These are phyloP conservation scores for Chelonus formosanus DNA, from an alignment of 2,888 invertebrate genomes.

Conservation along the genomic window DNA sequence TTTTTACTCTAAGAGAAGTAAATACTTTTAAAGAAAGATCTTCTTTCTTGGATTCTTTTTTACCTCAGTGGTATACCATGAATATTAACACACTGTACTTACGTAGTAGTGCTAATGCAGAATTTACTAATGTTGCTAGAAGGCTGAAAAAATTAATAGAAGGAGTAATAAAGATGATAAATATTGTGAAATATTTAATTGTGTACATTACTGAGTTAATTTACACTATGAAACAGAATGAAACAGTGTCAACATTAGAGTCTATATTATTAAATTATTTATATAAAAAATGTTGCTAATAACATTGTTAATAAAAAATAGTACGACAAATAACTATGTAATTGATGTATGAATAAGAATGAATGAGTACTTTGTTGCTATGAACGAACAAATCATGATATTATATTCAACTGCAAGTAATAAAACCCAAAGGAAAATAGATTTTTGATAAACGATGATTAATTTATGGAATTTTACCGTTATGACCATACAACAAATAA, in stretches of 20 bases:
- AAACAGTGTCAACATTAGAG: neutral
- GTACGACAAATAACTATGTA: too few relatives aligned
- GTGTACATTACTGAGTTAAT: neutral
- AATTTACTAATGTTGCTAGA: slow-evolving; percentile 8
- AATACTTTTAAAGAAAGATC: too few relatives aligned
- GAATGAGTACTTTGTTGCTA: too few relatives aligned
- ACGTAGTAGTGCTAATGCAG: slow-evolving; percentile 26
- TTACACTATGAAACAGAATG: slow-evolving; percentile 1
- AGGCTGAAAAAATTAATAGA: slow-evolving; percentile 14
- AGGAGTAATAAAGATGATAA: slow-evolving; percentile 13
- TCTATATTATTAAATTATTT: too few relatives aligned
- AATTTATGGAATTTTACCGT: neutral
- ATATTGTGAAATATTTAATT: slow-evolving; percentile 11
- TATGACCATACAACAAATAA: neutral
- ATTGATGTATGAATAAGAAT: too few relatives aligned
- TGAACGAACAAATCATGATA: too few relatives aligned
- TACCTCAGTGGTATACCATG: too few relatives aligned
- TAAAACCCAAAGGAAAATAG: neutral
- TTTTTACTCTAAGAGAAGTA: neutral
- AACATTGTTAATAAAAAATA: too few relatives aligned
- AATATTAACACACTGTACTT: slow-evolving; percentile 19
- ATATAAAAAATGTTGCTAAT: too few relatives aligned
- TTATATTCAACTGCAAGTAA: neutral
- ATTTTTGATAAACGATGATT: neutral
- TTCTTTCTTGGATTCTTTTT: too few relatives aligned